A percentile compares a stretch with the other conserved stretches of the same genome.
phyloP scores from a whole-genome alignment of 2,888 invertebrate species.

The Synergus laeviventris region DNA sequence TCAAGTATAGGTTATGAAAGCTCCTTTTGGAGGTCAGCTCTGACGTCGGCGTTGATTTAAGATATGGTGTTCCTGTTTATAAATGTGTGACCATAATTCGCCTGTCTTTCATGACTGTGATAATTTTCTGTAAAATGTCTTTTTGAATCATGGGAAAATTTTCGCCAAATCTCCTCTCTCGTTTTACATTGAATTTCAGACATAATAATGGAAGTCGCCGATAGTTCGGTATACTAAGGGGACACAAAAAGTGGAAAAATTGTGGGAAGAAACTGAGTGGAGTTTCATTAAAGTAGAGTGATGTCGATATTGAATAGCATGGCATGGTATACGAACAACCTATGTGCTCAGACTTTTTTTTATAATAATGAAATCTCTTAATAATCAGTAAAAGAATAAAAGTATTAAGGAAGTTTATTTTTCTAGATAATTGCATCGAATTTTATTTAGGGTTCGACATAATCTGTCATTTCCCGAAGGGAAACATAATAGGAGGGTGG shows the following conservation, averaged over 20 bases:
- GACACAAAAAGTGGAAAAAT: not conserved
- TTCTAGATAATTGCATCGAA: not conserved
- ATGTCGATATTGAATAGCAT: not conserved
- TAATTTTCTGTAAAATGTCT: not conserved
- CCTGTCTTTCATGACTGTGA: not conserved
- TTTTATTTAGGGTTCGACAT: not conserved
- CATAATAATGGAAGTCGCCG: not conserved
- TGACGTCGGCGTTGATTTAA: not conserved
- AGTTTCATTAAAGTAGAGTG: not conserved
- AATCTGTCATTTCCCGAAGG: not conserved
- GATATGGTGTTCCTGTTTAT: not conserved
- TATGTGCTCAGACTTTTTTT: not conserved
- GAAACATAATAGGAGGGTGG: conserved; percentile 2
- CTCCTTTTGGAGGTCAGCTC: not conserved
- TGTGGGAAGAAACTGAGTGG: not conserved
- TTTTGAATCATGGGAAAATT: not conserved
- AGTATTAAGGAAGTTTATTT: not conserved
- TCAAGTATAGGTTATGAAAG: conserved; percentile 5
- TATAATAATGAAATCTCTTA: not conserved
- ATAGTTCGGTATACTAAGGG: not conserved
- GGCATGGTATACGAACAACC: not conserved
- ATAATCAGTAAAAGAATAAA: too few relatives aligned
- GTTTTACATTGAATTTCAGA: not conserved
- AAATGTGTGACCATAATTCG: not conserved
- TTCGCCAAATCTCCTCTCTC: not conserved